Conservation (phyloP, 2,113 vertebrate species). For the Macaca nemestrina region DNA sequence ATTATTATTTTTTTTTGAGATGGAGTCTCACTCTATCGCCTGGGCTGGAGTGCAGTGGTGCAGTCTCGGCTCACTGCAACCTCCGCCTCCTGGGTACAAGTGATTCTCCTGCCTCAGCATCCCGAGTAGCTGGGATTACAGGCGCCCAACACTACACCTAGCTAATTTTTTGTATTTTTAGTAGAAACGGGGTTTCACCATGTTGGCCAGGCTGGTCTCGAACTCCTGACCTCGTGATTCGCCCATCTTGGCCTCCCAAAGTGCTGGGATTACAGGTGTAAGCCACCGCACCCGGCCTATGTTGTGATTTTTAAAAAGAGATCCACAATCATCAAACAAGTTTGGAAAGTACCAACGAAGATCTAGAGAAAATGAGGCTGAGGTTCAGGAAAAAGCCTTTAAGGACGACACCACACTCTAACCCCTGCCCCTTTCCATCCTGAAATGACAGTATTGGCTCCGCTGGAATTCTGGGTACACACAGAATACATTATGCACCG, state of each 20-base stretch:
- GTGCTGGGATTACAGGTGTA: not conserved
- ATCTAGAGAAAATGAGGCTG: not conserved
- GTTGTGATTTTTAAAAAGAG: not conserved
- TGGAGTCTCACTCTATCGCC: too few species aligned
- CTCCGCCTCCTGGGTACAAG: too few species aligned
- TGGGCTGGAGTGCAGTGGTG: too few species aligned
- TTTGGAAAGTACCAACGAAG: not conserved
- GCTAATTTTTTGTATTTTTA: not conserved
- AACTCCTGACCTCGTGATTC: not conserved
- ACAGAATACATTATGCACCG: not conserved
- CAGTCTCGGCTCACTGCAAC: too few species aligned
- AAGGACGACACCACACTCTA: not conserved
- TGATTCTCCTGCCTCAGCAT: too few species aligned
- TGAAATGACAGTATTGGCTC: not conserved
- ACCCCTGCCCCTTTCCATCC: not conserved
- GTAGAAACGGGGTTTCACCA: not conserved
- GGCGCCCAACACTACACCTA: not conserved
- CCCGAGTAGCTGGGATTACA: not conserved
- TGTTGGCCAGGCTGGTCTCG: not conserved
- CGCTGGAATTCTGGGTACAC: not conserved
- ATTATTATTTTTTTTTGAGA: not conserved
- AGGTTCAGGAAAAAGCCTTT: not conserved
- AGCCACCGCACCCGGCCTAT: not conserved
- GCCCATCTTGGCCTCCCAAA: not conserved
- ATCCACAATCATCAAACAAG: not conserved